Conservation (phyloP, 2,888 invertebrate species). For the Reticulitermes lucifugus region DNA sequence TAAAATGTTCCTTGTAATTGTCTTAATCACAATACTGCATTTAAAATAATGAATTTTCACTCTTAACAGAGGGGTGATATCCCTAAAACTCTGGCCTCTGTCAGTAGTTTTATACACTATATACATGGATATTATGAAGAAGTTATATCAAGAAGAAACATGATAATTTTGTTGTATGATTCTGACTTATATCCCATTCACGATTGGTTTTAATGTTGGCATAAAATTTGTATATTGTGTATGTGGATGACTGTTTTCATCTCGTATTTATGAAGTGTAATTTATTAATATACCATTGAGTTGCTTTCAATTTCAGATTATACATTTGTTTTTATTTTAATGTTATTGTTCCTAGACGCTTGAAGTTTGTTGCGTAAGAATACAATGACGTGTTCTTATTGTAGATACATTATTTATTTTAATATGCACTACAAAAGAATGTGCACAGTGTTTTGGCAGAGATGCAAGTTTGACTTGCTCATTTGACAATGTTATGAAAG, state of each 20-base stretch:
- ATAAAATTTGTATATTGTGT: not conserved
- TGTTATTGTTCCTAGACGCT: not conserved
- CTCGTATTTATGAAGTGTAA: not conserved
- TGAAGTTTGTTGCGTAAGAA: conserved; percentile 4
- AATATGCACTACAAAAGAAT: not conserved
- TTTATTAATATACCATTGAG: not conserved
- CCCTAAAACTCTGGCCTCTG: not conserved
- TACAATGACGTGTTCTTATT: not conserved
- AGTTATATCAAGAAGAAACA: not conserved
- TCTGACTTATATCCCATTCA: not conserved
- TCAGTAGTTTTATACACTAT: not conserved
- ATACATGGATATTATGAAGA: not conserved
- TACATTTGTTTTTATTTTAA: not conserved
- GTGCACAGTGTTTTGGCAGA: too few relatives aligned
- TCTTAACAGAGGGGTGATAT: too few relatives aligned
- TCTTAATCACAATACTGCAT: conserved; percentile 14
- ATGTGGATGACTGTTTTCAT: not conserved
- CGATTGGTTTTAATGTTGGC: not conserved
- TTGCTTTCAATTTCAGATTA: not conserved
- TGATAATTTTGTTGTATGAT: not conserved
- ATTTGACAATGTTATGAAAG: too few relatives aligned
- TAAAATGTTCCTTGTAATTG: not conserved
- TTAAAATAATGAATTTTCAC: not conserved
- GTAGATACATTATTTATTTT: conserved; percentile 16
- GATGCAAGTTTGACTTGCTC: too few relatives aligned